Evolutionary conservation across 2,113 vertebrate genomes (phyloP).

Genomic region (Carassius gibelio): DNA sequence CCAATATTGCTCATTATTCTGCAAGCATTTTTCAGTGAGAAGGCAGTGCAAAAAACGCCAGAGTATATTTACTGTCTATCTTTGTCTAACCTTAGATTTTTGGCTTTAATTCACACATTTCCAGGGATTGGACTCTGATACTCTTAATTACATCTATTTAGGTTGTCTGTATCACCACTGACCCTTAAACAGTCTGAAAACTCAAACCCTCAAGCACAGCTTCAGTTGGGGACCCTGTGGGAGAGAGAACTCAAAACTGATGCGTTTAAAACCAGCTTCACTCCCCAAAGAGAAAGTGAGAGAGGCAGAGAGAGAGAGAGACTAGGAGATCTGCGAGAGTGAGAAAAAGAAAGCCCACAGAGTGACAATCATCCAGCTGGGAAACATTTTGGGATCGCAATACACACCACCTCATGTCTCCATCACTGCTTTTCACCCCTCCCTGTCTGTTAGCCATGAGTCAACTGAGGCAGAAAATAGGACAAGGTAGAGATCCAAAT

Average conservation of each 20-base stretch:
- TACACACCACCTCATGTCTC: slow-evolving; percentile 40
- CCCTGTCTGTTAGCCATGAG: slow-evolving; percentile 47
- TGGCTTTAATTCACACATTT: not conserved
- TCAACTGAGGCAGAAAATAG: slow-evolving; percentile 50
- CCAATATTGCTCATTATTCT: slow-evolving; percentile 20
- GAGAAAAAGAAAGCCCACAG: slow-evolving; percentile 42
- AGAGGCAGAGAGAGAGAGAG: slow-evolving; percentile 19
- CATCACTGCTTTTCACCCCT: slow-evolving; percentile 41
- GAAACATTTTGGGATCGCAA: slow-evolving; percentile 49
- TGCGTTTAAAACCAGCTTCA: slow-evolving; percentile 45
- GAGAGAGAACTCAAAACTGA: slow-evolving; percentile 49
- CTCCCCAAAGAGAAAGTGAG: slow-evolving; percentile 27
- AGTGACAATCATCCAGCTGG: slow-evolving; percentile 44
- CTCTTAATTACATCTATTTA: slow-evolving; percentile 40
- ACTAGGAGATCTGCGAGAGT: slow-evolving; percentile 37
- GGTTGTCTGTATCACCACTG: slow-evolving; percentile 43
- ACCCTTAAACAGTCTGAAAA: slow-evolving; percentile 55
- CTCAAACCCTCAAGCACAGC: slow-evolving; percentile 40
- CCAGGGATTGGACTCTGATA: not conserved
- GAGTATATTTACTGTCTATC: slow-evolving; percentile 44
- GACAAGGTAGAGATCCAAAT: slow-evolving; percentile 42
- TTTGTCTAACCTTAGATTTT: slow-evolving; percentile 56
- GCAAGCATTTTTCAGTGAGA: slow-evolving; percentile 69
- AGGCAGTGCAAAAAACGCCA: slow-evolving; percentile 78
- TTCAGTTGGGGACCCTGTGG: slow-evolving; percentile 55